Percentiles rank a stretch among this genome's conserved stretches.
These are phyloP conservation scores for Uria lomvia DNA, from an alignment of 2,113 vertebrate genomes.

Conservation along the genomic window DNA sequence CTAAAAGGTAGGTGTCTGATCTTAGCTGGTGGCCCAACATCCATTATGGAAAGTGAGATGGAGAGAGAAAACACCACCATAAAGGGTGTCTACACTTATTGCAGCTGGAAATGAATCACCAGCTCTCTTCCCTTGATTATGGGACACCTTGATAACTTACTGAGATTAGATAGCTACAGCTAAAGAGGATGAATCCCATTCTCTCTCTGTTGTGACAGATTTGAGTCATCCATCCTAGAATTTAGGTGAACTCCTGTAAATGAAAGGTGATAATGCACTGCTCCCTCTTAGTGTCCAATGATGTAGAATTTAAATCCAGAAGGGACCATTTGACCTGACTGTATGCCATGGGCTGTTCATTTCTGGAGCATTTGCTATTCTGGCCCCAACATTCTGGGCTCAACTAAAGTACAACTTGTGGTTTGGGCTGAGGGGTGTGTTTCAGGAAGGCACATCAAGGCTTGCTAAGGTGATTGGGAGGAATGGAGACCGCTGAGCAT, in stretches of 20 bases:
- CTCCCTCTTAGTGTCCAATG: not conserved
- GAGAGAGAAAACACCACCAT: not conserved
- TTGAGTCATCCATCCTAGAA: not conserved
- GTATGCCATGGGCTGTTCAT: not conserved
- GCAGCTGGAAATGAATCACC: not conserved
- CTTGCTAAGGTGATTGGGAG: not conserved
- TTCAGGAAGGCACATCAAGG: not conserved
- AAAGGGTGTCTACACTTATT: not conserved
- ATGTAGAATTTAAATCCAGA: not conserved
- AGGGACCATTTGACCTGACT: not conserved
- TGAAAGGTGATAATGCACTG: not conserved
- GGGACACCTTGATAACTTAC: not conserved
- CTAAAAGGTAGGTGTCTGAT: not conserved
- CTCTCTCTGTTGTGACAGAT: not conserved
- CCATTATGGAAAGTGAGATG: not conserved
- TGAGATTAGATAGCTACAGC: not conserved
- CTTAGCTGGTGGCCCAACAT: not conserved
- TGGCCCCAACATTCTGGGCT: not conserved
- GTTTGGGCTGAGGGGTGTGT: not conserved
- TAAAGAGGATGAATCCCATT: not conserved
- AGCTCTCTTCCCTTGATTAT: not conserved
- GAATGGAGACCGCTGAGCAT: not conserved
- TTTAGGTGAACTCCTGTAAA: not conserved
- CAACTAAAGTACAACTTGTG: not conserved
- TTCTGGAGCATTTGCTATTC: not conserved